Percentiles rank a stretch among this genome's conserved stretches.
Evolutionary conservation across 2,888 invertebrate genomes (phyloP).

Genomic region (Rapana venosa): DNA sequence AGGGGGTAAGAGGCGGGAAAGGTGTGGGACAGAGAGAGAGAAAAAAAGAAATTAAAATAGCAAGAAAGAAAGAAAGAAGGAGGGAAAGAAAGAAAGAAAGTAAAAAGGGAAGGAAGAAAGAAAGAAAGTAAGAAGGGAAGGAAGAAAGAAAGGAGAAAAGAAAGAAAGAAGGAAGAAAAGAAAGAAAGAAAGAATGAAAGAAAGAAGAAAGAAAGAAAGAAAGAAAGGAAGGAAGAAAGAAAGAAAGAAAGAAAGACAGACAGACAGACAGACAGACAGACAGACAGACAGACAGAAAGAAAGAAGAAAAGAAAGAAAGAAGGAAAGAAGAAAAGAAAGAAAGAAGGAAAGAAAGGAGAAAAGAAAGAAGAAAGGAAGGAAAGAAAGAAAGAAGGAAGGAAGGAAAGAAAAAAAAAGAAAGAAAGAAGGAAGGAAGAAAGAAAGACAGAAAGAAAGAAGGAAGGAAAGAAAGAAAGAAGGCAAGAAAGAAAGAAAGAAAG

Average conservation of each 20-base stretch:
- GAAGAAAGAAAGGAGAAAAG: neutral
- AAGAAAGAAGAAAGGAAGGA: neutral
- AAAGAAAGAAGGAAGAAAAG: neutral
- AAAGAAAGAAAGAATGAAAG: neutral
- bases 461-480: neutral
- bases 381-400: no score
- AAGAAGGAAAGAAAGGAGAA: slow-evolving; percentile 6
- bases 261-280: neutral
- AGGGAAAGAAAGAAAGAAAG: neutral
- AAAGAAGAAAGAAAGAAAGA: neutral
- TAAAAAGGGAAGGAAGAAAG: neutral
- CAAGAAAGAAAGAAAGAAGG: slow-evolving; percentile 30
- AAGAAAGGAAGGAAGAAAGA: no score
- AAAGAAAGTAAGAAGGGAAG: neutral
- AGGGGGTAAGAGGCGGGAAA: neutral
- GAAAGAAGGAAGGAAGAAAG: neutral
- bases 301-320: slow-evolving; percentile 4
- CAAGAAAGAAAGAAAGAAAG: neutral
- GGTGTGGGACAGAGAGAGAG: neutral
- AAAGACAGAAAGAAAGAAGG: neutral
- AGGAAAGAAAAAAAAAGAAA: neutral
- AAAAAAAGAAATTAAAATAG: neutral
- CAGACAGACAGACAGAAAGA: neutral
- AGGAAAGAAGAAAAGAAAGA: slow-evolving; percentile 34
- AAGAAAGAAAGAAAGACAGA: neutral